Evolutionary conservation across 2,113 vertebrate genomes (phyloP), one percentile per base, ranked within the genome.

Genomic region (Poeciliopsis prolifica): DNA sequence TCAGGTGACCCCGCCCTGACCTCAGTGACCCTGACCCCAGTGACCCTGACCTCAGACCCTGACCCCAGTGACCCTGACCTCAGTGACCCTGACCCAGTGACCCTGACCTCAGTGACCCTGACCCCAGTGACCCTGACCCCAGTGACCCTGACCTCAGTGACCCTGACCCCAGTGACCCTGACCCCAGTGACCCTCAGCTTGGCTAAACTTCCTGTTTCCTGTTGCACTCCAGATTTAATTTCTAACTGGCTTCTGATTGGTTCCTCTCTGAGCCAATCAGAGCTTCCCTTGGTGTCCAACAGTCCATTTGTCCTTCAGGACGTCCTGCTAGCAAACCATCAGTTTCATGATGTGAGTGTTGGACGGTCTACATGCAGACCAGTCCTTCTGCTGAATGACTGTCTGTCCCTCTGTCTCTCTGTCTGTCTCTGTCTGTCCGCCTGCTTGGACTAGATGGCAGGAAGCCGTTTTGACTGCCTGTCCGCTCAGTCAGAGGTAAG

Each of bases 401-500:
- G 17, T 51, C 17, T 51, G 5, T 24, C 51, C 9, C 2, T 9
- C 51, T 10, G 28, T 62, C 31, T 63, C n/a, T 22, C 22, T 70
- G 74, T 75, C 63, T 80, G 67, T 66, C 63, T 77, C 42, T 22
- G 44, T 17, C 63, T 77, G 83, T 86, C 66, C 88, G 84, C 87
- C 68, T 90, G 80, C 83, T 86, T 84, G 90, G 84, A 88, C 78
- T 91, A 94, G 94, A 93, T 94, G 92, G 88, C 93, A 94, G 94
- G 92, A 93, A 92, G 86, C 87, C 84, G 90, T 86, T 92, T 92
- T 94, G 93, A 92, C 82, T 94, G 93, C 82, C 90, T 94, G 84
- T 90, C 94, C 90, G 84, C 93, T 91, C 83, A 90, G 78, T 86
- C 85, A 60, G 92, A 94, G 93, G 93, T 95, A 93, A 94, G 94